Evolutionary conservation across 2,797 vertebrate species (phyloP), one percentile per base, ranked within the genome.

Genomic region (Hoplostethus atlanticus): DNA sequence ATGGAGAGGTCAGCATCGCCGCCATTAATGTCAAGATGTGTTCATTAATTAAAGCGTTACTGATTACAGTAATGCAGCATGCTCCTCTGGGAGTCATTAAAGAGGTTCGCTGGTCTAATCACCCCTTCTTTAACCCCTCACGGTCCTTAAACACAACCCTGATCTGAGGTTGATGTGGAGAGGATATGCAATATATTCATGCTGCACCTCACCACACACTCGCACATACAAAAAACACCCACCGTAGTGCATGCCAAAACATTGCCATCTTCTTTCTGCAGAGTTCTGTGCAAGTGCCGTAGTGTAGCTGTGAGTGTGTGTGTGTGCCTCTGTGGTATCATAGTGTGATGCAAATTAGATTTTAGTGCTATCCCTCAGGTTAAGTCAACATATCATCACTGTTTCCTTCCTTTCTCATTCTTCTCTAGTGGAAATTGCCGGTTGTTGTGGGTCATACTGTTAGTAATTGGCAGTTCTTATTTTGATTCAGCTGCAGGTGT

Each of bases 171-270:
- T 68, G 16, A 21, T 51, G 30, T 42, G 71, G 30, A 72, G 50
- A 38, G 59, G 79, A 69, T 56, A 55, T 21, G 30, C 40, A 68
- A 28, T 65, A 63, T 57, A 48, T 31, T 57, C 54, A 25, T 25
- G 50, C 11, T 2, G 13, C 55, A 64, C 63, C 16, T 73, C 34
- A 17, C 8, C 63, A 50, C 52, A 63, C 71, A 73, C 66, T 61
- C 54, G 38, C 40, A 50, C 15, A 34, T 42, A 58, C 62, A 28
- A 77, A 69, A 58, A 68, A 64, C 54, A 74, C 53, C 63, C 58
- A 60, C 48, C 51, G 21, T 77, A 86, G 69, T 87, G 91, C 87
- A 88, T 89, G 87, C 81, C 73, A 52, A 46, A 63, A 76, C 46
- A 64, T 81, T 62, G 48, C 36, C 76, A 79, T 86, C 67, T 57